Conservation (phyloP, 2,888 invertebrate species). For the Macrophya alboannulata region DNA sequence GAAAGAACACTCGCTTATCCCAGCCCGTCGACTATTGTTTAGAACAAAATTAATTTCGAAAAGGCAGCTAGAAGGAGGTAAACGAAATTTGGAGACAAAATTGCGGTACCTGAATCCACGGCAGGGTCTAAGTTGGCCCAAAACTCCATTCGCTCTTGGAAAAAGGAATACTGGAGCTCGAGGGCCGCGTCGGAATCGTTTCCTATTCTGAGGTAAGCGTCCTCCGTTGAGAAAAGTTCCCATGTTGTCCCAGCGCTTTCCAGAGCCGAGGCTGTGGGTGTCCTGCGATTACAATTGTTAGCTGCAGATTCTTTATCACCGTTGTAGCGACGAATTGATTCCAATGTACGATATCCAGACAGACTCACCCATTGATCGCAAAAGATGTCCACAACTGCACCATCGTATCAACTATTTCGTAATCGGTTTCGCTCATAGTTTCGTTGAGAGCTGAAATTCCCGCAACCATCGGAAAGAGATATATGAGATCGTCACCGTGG, state of each 20-base stretch:
- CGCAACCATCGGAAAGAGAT: slow-evolving; percentile 79
- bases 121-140: neutral
- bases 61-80: too few species aligned
- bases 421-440: slow-evolving; percentile 66
- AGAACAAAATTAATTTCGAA: too few species aligned
- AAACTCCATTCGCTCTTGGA: slow-evolving; percentile 1
- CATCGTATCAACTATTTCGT: slow-evolving; percentile 73
- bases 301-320: neutral
- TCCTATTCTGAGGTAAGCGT: slow-evolving; percentile 1
- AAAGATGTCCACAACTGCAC: slow-evolving; percentile 75
- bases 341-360: neutral
- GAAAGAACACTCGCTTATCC: too few species aligned
- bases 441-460: neutral
- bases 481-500: slow-evolving; percentile 81
- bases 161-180: neutral
- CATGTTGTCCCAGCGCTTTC: neutral
- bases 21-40: too few species aligned
- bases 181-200: neutral
- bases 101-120: neutral
- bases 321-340: neutral
- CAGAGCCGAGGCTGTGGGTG: neutral
- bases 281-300: neutral
- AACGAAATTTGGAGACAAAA: neutral
- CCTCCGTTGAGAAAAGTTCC: neutral
- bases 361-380: slow-evolving; percentile 62